Percentiles rank a stretch among this genome's conserved stretches.
Evolutionary conservation across 1,140 invertebrate genomes (phyloP).

Genomic region (Steinernema khuongi): DNA sequence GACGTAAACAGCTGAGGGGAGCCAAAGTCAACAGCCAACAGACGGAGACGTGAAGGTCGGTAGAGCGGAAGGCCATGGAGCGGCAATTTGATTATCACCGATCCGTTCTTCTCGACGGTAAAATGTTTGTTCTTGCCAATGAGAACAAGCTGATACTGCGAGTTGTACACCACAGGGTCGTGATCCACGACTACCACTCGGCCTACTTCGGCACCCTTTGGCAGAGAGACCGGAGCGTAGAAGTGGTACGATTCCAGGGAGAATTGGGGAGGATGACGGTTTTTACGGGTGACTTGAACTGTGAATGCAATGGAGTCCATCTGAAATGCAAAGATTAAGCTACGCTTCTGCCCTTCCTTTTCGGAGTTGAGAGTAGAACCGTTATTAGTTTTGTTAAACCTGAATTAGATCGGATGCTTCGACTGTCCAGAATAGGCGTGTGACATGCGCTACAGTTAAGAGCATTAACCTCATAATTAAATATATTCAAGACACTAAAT

Average conservation of each 20-base stretch:
- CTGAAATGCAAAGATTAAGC: conserved; percentile 3
- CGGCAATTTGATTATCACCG: conserved; percentile 21
- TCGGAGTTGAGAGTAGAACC: too few relatives aligned
- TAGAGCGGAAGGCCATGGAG: conserved; percentile 18
- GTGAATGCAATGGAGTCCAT: conserved; percentile 29
- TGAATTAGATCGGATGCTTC: too few relatives aligned
- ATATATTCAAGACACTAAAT: too few relatives aligned
- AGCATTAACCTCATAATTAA: too few relatives aligned
- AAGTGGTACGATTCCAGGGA: conserved; percentile 18
- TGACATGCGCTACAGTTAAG: too few relatives aligned
- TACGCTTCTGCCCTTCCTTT: too few relatives aligned
- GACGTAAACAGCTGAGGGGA: conserved; percentile 30
- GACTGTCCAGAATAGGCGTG: too few relatives aligned
- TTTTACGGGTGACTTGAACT: conserved; percentile 32
- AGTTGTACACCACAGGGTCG: conserved; percentile 40
- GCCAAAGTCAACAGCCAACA: conserved; percentile 37
- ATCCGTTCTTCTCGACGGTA: conserved; percentile 23
- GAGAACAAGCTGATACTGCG: conserved; percentile 26
- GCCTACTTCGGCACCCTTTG: conserved; percentile 30
- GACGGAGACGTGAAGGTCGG: conserved; percentile 5
- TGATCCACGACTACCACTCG: conserved; percentile 23
- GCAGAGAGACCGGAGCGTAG: conserved; percentile 28
- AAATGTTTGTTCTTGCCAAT: conserved; percentile 30
- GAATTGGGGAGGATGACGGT: conserved; percentile 33
- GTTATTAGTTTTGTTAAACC: too few relatives aligned